phyloP scores from a whole-genome alignment of 2,113 vertebrate species.

The Lycocorax pyrrhopterus region DNA sequence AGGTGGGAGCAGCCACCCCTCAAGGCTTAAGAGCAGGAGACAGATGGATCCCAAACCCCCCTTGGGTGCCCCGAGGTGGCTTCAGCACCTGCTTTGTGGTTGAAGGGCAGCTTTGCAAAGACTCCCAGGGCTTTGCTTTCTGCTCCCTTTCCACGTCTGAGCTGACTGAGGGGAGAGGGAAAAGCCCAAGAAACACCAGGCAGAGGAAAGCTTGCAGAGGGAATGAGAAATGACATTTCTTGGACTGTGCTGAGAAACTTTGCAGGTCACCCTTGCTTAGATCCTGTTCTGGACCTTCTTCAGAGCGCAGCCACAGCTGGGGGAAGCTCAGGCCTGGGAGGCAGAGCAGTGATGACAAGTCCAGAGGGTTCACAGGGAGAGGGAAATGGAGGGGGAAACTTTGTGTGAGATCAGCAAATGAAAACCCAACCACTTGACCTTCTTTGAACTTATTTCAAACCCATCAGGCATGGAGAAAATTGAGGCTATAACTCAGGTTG shows the following conservation, averaged over 20 bases:
- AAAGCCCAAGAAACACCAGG: neutral
- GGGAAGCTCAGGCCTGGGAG: neutral
- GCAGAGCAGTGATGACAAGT: neutral
- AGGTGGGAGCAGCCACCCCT: neutral
- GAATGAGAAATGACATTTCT: neutral
- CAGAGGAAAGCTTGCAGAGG: neutral
- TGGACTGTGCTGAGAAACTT: neutral
- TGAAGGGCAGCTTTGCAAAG: neutral
- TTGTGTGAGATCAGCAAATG: slow-evolving; percentile 66
- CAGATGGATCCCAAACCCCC: neutral
- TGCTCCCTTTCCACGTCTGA: neutral
- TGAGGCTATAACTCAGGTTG: slow-evolving; percentile 74
- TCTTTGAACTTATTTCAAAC: slow-evolving; percentile 71
- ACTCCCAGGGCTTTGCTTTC: neutral
- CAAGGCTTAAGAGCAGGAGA: neutral
- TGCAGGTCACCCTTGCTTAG: neutral
- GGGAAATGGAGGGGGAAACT: slow-evolving; percentile 31
- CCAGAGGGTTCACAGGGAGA: neutral
- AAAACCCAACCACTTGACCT: slow-evolving; percentile 69
- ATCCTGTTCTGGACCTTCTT: neutral
- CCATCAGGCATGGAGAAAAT: slow-evolving; percentile 69
- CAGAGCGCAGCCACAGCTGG: neutral
- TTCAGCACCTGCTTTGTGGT: neutral
- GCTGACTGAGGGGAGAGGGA: neutral
- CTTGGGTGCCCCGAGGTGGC: neutral